A percentile compares a stretch with the other conserved stretches of the same genome.
Conservation (phyloP, 2,888 invertebrate species). For the Caenorhabditis sp. region DNA sequence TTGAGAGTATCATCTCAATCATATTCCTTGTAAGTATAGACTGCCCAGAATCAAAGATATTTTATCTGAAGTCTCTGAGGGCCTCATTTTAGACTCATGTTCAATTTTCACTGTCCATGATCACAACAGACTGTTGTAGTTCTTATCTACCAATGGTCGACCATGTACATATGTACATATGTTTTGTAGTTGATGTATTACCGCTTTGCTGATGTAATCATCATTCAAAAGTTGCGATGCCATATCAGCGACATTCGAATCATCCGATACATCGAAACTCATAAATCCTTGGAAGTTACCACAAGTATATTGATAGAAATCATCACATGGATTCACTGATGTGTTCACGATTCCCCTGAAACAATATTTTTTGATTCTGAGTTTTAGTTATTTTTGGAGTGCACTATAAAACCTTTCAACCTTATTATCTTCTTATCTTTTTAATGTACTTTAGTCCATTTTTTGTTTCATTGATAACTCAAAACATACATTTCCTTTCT, state of each 20-base stretch:
- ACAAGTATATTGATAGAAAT: constrained; percentile 60
- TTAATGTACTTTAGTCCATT: background rate
- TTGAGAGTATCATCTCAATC: too few species aligned
- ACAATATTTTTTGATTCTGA: background rate
- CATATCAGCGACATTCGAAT: constrained; percentile 41
- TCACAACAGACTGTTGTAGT: too few species aligned
- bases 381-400: background rate
- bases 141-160: too few species aligned
- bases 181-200: constrained; percentile 4
- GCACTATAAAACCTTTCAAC: background rate
- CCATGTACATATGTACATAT: background rate
- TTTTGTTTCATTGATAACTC: too few species aligned
- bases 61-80: too few species aligned
- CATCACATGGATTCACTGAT: constrained; percentile 54
- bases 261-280: constrained; percentile 48
- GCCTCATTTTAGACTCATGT: too few species aligned
- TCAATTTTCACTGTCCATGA: too few species aligned
- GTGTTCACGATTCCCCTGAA: constrained; percentile 45
- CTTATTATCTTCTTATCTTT: background rate
- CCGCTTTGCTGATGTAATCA: constrained; percentile 32
- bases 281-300: constrained; percentile 36
- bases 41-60: too few species aligned
- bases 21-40: too few species aligned
- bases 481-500: too few species aligned
- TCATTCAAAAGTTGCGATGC: constrained; percentile 25